Percentiles rank a stretch among this genome's conserved stretches.
Conservation (phyloP, 2,113 vertebrate genomes). For the Manacus vitellinus region DNA sequence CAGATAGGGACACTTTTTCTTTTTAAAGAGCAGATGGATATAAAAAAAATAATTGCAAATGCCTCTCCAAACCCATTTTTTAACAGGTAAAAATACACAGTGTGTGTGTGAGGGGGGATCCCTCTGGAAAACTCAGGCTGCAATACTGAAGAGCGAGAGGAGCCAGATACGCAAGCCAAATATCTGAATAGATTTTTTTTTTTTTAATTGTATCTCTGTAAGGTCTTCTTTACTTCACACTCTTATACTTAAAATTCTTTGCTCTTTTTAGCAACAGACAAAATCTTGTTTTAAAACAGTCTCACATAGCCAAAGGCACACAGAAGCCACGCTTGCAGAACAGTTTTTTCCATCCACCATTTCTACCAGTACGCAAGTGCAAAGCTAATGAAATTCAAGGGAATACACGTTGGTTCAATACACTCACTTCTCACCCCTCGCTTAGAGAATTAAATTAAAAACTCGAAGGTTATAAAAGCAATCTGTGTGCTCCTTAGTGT, state of each 20-base stretch:
- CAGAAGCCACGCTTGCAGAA: neutral
- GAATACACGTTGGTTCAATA: neutral
- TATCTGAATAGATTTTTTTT: neutral
- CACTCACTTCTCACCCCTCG: neutral
- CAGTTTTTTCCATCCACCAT: neutral
- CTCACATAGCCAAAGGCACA: fast-evolving
- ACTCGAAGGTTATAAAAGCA: neutral
- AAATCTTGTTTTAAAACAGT: neutral
- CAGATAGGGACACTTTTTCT: neutral
- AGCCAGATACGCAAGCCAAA: neutral
- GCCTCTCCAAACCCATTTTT: neutral
- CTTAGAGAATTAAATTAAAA: neutral
- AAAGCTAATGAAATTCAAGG: neutral
- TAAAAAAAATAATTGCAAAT: neutral
- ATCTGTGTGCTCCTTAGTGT: neutral
- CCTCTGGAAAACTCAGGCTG: neutral
- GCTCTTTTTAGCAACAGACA: neutral
- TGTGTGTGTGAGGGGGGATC: neutral
- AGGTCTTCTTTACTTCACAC: neutral
- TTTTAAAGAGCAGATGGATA: neutral
- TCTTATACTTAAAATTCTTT: neutral
- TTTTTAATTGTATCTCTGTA: neutral
- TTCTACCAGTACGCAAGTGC: neutral
- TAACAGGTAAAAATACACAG: neutral
- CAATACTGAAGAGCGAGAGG: neutral